These are phyloP conservation scores for Andrena trimmerana DNA, from an alignment of 2,888 invertebrate species.

Conservation along the genomic window DNA sequence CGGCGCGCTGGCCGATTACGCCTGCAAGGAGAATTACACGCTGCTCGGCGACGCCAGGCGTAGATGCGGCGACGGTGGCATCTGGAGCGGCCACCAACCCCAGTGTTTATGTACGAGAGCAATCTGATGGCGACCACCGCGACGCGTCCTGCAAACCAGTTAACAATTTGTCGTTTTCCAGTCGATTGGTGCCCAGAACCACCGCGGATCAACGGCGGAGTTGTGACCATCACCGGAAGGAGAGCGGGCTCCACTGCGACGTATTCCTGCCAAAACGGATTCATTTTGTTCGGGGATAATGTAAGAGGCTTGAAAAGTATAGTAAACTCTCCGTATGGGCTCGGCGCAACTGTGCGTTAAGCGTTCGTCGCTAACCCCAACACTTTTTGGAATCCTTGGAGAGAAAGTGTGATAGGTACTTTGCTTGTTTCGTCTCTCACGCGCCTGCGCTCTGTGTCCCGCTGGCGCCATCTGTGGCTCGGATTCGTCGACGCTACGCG, in stretches of 20 bases:
- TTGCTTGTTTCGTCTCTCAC: too few species aligned
- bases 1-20: conserved; percentile 91
- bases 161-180: conserved; percentile 68
- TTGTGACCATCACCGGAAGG: conserved; percentile 90
- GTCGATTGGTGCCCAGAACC: conserved; percentile 95
- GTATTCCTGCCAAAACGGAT: conserved; percentile 93
- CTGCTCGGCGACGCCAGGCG: conserved; percentile 91
- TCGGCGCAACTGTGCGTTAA: too few species aligned
- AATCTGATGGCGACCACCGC: neutral
- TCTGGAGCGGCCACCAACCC: conserved; percentile 92
- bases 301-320: conserved; percentile 85
- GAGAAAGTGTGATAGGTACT: too few species aligned
- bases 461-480: too few species aligned
- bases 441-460: too few species aligned
- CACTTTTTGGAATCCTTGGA: too few species aligned
- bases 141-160: too few species aligned
- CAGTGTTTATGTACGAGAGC: conserved; percentile 89
- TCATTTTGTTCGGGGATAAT: conserved; percentile 93
- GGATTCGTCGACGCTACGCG: too few species aligned
- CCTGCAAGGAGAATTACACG: conserved; percentile 94
- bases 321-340: too few species aligned
- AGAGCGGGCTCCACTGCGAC: conserved; percentile 93
- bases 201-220: conserved; percentile 91
- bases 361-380: too few species aligned
- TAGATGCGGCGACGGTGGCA: conserved; percentile 90